Base-by-base conservation (phyloP, 2,113 vertebrate species). In the Protomyctophum bolini region DNA sequence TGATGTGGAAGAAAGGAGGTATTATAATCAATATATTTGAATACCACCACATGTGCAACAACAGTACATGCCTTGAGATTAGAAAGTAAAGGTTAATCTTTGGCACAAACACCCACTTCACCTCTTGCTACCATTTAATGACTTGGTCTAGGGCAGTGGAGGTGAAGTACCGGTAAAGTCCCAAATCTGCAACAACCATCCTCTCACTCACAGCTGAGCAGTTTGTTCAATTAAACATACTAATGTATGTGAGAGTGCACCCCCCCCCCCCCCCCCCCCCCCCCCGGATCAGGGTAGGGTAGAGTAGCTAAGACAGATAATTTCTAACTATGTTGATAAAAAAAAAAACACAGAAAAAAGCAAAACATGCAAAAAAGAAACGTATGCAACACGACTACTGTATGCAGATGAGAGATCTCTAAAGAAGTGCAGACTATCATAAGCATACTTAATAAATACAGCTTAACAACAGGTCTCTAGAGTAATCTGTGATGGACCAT, bases 361-460 rank as follows among this genome's bases (percentile, higher is more conserved):
- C 77, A 63, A n/a, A 77, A 82, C 75, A 73, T 52, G 58, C 82
- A 82, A 78, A 54, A 74, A 60, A 75, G 75, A 55, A 82, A 87
- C 64, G 80, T 70, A 68, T 67, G 77, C 73, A 28, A 80, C 68
- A 72, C 33, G 33, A 41, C 46, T 15, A 69, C 29, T 79, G 46
- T 71, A 75, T 72, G 82, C 71, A 80, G 63, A 82, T 79, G 79
- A 54, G 76, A 74, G 59, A 70, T 55, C 56, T 73, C 47, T 77
- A 52, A 67, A 72, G 47, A 70, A 70, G 68, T 73, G 66, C 66
- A 65, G 67, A 72, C 51, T 66, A 58, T 76, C 56, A n/a, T 70
- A 62, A n/a, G 50, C 9, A 11, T 51, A 66, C 6, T n/a, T 75
- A 75, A 72, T 21, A 55, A 46, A 82, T 70, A 75, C 74, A 80